phyloP scores from a whole-genome alignment of 1,140 invertebrate species.

The Delia radicum region DNA sequence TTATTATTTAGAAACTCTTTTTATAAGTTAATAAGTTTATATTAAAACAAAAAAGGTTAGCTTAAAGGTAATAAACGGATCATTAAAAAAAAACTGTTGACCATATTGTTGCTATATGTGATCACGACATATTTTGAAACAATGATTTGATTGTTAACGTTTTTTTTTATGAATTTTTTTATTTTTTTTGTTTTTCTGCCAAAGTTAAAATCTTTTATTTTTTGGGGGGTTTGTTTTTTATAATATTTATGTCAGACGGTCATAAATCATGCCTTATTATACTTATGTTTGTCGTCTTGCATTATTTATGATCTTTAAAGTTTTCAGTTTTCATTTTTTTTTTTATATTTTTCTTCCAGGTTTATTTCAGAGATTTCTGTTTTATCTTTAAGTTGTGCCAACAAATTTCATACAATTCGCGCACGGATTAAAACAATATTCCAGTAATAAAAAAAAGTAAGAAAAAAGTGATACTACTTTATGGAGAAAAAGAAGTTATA shows the following conservation, averaged over 20 bases:
- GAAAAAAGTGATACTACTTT: background rate
- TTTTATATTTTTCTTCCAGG: too few species aligned
- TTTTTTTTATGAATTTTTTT: background rate
- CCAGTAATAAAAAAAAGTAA: background rate
- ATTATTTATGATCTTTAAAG: background rate
- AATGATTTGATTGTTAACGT: background rate
- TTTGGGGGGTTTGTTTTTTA: background rate
- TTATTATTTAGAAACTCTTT: background rate
- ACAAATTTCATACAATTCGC: background rate
- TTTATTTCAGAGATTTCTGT: background rate
- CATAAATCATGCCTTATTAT: background rate
- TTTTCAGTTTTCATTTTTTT: background rate
- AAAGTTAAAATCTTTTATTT: slow-evolving; percentile 2
- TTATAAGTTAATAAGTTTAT: background rate
- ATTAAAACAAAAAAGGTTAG: background rate
- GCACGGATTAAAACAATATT: background rate
- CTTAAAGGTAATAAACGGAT: too few species aligned
- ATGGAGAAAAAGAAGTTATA: background rate
- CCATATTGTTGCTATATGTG: background rate
- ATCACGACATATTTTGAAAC: background rate
- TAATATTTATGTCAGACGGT: background rate
- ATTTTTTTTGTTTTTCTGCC: background rate
- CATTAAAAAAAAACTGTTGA: background rate
- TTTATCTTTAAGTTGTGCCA: background rate
- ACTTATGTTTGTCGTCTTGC: background rate